A percentile compares a stretch with the other conserved stretches of the same genome.
Conservation (phyloP, 2,797 vertebrate genomes). For the Betta splendens region DNA sequence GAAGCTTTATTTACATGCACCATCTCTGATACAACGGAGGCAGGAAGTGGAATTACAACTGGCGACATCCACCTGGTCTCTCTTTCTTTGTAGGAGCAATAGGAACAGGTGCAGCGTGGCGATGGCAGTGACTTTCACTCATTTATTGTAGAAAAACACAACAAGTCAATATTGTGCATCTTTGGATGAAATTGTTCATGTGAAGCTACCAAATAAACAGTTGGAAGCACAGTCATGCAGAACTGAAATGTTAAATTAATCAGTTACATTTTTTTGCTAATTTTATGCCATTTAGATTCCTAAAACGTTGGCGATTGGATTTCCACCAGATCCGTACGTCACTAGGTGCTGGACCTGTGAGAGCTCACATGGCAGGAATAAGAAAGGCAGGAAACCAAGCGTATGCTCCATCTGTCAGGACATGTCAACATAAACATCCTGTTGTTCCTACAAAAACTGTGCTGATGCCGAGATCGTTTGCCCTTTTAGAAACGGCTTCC, state of each 20-base stretch:
- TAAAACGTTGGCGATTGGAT: neutral
- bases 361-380: too few relatives aligned
- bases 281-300: too few relatives aligned
- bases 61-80: constrained; percentile 86
- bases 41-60: constrained; percentile 90
- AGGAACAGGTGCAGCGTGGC: constrained; percentile 51
- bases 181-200: constrained; percentile 4
- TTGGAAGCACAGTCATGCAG: constrained; percentile 37
- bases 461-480: constrained; percentile 48
- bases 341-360: too few relatives aligned
- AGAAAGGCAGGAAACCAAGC: neutral
- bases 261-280: too few relatives aligned
- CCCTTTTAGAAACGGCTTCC: constrained; percentile 46
- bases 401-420: constrained; percentile 21
- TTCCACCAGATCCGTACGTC: too few relatives aligned
- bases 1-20: constrained; percentile 99
- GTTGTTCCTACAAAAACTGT: constrained; percentile 65
- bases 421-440: constrained; percentile 47
- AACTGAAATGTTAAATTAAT: constrained; percentile 5
- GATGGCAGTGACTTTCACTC: constrained; percentile 62
- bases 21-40: constrained; percentile 91
- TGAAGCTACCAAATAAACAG: constrained; percentile 6
- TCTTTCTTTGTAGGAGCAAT: constrained; percentile 59
- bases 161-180: constrained; percentile 23
- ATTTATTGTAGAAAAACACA: neutral